Evolutionary conservation across 2,797 vertebrate genomes (phyloP).

Genomic region (Premnoplex brunnescens): DNA sequence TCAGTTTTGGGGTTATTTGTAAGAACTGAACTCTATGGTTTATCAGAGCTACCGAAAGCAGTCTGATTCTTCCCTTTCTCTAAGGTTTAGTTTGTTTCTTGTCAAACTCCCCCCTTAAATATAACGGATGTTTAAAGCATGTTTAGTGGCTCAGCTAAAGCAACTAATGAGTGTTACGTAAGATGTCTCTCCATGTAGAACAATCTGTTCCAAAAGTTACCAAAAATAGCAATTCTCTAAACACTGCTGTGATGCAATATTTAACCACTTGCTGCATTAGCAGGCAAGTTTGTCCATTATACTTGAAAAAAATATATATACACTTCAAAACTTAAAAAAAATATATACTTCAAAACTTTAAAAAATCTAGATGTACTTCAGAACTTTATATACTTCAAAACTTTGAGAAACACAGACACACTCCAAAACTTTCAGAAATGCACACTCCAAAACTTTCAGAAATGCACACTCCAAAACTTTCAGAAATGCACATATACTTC

Average conservation of each 20-base stretch:
- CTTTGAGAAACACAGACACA: neutral
- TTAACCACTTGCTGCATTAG: conserved; percentile 33
- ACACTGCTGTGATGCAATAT: conserved; percentile 45
- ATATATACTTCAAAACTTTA: neutral
- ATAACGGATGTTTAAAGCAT: conserved; percentile 20
- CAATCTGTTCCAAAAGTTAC: conserved; percentile 66
- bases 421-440: no score
- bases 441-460: no score
- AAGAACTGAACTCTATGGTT: neutral
- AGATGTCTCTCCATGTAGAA: conserved; percentile 47
- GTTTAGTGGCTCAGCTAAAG: conserved; percentile 46
- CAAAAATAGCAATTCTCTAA: conserved; percentile 63
- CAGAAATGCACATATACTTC: no score
- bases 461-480: no score
- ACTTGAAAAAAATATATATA: neutral
- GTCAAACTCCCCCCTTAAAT: neutral
- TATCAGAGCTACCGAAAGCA: neutral
- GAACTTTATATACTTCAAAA: neutral
- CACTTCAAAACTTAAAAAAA: neutral
- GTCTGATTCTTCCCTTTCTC: neutral
- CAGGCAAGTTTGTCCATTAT: neutral
- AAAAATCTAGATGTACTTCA: neutral
- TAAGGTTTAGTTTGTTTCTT: neutral
- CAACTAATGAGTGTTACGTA: conserved; percentile 57
- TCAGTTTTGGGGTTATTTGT: neutral